Percentiles rank a stretch among this genome's conserved stretches.
phyloP scores from a whole-genome alignment of 1,140 invertebrate species.

The Anagrus nilaparvatae region DNA sequence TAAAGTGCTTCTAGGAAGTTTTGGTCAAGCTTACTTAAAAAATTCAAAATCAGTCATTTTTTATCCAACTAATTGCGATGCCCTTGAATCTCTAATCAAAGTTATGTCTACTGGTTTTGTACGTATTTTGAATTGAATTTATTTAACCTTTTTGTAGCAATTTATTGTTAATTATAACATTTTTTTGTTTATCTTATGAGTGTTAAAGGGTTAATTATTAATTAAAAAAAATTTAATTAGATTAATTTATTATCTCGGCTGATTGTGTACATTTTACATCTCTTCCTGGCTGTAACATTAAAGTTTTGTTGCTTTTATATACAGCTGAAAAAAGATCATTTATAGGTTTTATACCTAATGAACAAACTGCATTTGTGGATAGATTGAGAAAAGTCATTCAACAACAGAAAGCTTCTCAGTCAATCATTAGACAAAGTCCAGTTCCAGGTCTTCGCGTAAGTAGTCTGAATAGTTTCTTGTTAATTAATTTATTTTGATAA shows the following conservation, averaged over 20 bases:
- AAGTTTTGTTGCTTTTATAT: constrained; percentile 84
- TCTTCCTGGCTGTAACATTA: constrained; percentile 70
- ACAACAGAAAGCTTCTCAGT: constrained; percentile 55
- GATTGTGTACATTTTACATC: constrained; percentile 84
- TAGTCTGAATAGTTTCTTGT: too few relatives aligned
- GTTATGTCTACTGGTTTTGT: constrained; percentile 87
- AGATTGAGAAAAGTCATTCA: constrained; percentile 72
- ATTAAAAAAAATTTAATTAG: too few relatives aligned
- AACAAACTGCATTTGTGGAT: constrained; percentile 78
- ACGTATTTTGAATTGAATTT: too few relatives aligned
- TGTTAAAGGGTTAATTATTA: too few relatives aligned
- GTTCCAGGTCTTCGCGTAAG: too few relatives aligned
- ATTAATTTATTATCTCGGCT: constrained; percentile 64
- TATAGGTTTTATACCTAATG: constrained; percentile 90
- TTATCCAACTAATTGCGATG: constrained; percentile 62
- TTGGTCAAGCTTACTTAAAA: constrained; percentile 76
- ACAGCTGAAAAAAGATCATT: constrained; percentile 83
- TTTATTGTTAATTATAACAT: too few relatives aligned
- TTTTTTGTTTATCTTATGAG: too few relatives aligned
- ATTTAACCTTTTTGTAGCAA: too few relatives aligned
- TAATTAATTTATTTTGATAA: too few relatives aligned
- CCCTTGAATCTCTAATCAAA: constrained; percentile 72
- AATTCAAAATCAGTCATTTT: constrained; percentile 81
- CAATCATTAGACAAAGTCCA: constrained; percentile 33
- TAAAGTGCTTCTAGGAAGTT: constrained; percentile 77